Base-by-base conservation (phyloP, 2,888 invertebrate genomes). In the Tetramorium bicarinatum region DNA sequence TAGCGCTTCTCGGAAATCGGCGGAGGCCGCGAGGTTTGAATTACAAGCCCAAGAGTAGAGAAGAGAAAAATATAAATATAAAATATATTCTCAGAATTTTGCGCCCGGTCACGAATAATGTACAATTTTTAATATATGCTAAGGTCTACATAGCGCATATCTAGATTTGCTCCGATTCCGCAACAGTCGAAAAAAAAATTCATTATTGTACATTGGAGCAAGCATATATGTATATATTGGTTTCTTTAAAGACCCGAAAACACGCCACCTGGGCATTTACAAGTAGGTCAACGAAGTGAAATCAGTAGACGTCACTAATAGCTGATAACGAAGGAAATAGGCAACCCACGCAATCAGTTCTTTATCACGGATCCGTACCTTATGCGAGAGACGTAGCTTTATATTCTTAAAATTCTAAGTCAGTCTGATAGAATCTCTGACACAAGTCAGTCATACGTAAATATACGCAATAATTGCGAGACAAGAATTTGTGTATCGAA, bases 221-320 rank as follows among this genome's bases (percentile, higher is more conserved):
- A 84, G 21, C 77, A 76, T 34, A 34, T 4, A 4, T 34, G 29
- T 34, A 34, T 34, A 34, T 34, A 34, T 34, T 34, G 29, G 29
- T 67, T 9, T 72, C 13, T 88, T 85, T 90, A 90, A 89, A 87
- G 86, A 87, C 67, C 83, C 83, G 69, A 87, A 80, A 88, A 87
- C 90, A 90, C 88, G 90, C 84, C 76, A 90, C 72, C 80, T 75
- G 59, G 56, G 69, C 90, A 86, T 90, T 90, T 90, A 76, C 74
- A 90, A 89, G 85, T 90, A 84, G 90, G 90, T 86, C 88, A 90
- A 25, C 59, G n/a, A 61, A 72, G 13, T 82, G 85, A 86, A 87
- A 90, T 88, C 85, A 87, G 86, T 86, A 61, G 62, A 59, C 56
- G 67, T 82, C 79, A 38, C 76, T 77, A 62, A 62, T 62, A 89